These are phyloP conservation scores for Piscicola geometra DNA, from an alignment of 2,888 invertebrate species.

Conservation along the genomic window DNA sequence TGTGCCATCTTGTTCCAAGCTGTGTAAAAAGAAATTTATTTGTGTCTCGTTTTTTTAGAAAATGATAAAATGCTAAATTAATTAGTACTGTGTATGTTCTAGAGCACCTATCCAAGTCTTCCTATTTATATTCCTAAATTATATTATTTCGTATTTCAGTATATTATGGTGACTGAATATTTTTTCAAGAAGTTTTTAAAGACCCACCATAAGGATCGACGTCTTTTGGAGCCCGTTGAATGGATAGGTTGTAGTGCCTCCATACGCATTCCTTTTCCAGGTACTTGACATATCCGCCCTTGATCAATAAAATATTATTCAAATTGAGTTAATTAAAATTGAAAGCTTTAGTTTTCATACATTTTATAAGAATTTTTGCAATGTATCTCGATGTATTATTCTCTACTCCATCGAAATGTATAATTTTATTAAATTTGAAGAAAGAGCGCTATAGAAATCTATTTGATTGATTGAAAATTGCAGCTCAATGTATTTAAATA, in stretches of 20 bases:
- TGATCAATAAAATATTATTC: constrained; percentile 36
- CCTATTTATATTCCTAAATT: no score
- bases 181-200: no score
- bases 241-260: constrained; percentile 50
- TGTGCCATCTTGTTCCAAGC: constrained; percentile 55
- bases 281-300: constrained; percentile 48
- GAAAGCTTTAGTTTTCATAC: background rate
- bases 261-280: constrained; percentile 53
- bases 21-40: constrained; percentile 41
- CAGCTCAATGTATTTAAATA: background rate
- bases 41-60: no score
- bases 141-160: no score
- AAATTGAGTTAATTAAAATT: background rate
- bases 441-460: background rate
- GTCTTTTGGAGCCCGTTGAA: constrained; percentile 47
- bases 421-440: background rate
- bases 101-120: no score
- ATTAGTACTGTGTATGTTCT: background rate
- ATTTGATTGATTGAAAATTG: background rate
- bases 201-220: constrained; percentile 50
- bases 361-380: no score
- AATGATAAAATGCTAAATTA: no score
- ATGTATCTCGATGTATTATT: background rate
- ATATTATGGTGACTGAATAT: no score
- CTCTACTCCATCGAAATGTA: background rate